These are phyloP conservation scores for Minunthozetes semirufus DNA, from an alignment of 2,888 invertebrate genomes.

Conservation along the genomic window DNA sequence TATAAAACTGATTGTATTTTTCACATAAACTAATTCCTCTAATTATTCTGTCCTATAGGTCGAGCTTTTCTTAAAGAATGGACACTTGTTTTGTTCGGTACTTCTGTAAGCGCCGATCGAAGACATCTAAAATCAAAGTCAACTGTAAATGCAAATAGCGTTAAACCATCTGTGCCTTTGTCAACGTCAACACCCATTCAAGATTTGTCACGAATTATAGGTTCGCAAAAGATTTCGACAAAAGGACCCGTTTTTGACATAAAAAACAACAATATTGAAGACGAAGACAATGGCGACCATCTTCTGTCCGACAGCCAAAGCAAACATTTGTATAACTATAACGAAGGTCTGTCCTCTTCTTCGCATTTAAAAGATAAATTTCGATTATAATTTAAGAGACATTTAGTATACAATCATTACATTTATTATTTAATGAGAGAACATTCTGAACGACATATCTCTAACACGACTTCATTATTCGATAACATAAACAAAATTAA, in stretches of 20 bases:
- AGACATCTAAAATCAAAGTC: slow-evolving; percentile 39
- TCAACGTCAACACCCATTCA: slow-evolving; percentile 34
- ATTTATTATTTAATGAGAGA: too few relatives aligned
- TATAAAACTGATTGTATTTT: background rate
- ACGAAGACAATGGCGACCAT: background rate
- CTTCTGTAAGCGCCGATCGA: slow-evolving; percentile 52
- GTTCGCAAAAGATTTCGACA: background rate
- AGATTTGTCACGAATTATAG: background rate
- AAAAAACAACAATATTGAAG: background rate
- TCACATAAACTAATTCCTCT: background rate
- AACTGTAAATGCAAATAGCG: background rate
- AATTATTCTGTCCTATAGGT: slow-evolving; percentile 53
- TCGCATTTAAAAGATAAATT: background rate
- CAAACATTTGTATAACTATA: background rate
- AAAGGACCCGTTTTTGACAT: background rate
- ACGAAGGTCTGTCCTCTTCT: background rate
- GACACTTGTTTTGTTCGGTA: slow-evolving; percentile 88
- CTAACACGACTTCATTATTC: too few relatives aligned
- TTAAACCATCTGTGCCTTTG: slow-evolving; percentile 33
- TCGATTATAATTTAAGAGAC: background rate
- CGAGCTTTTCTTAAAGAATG: slow-evolving; percentile 84
- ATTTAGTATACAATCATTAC: too few relatives aligned
- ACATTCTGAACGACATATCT: too few relatives aligned
- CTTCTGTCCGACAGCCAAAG: background rate
- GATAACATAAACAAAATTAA: too few relatives aligned